Evolutionary conservation across 2,113 vertebrate genomes (phyloP).

Genomic region (Herpailurus yagouaroundi): DNA sequence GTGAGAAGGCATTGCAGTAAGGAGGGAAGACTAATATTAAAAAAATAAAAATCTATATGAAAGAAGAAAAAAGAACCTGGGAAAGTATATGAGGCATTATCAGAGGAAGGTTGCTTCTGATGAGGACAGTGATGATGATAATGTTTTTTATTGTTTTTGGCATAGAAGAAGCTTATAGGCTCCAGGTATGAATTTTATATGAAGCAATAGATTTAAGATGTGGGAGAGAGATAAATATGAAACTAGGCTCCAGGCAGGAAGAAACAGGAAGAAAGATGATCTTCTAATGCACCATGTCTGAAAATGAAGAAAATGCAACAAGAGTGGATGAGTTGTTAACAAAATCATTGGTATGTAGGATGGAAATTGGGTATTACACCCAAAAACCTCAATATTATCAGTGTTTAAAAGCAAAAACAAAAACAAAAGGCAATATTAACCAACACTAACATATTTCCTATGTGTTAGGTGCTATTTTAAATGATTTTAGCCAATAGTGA

Average conservation of each 20-base stretch:
- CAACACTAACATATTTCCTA: not conserved
- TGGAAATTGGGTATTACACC: not conserved
- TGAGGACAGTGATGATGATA: not conserved
- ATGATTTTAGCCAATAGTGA: not conserved
- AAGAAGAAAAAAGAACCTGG: not conserved
- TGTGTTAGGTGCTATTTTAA: not conserved
- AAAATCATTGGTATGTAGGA: not conserved
- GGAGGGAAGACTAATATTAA: not conserved
- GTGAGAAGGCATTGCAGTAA: not conserved
- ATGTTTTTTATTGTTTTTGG: not conserved
- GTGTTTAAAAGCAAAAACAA: not conserved
- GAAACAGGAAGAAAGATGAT: not conserved
- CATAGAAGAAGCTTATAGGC: not conserved
- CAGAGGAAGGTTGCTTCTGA: not conserved
- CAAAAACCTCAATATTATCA: not conserved
- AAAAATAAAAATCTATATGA: not conserved
- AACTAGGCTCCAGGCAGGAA: not conserved
- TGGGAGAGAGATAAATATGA: not conserved
- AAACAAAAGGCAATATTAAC: not conserved
- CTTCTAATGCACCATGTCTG: not conserved
- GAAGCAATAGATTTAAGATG: not conserved
- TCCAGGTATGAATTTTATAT: not conserved
- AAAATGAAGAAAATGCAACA: not conserved
- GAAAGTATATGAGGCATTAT: not conserved
- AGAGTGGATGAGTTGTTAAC: not conserved